phyloP scores from a whole-genome alignment of 30 jellyfish, hydroid and myxozoan genomes.

The Rhopilema esculentum region DNA sequence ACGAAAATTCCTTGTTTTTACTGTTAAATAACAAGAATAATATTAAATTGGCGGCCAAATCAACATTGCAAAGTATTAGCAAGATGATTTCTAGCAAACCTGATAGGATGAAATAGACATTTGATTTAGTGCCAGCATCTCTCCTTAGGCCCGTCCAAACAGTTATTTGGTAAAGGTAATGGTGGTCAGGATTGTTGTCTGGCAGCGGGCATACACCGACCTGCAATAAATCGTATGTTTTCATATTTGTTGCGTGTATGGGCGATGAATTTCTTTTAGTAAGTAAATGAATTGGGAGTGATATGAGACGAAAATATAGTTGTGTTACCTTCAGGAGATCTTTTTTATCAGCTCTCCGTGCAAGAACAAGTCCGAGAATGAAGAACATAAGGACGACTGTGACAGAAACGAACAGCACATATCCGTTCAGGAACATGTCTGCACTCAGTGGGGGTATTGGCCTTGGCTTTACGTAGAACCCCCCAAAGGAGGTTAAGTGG shows the following conservation, averaged over 20 bases:
- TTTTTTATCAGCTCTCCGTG: slow-evolving; percentile 89
- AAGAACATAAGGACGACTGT: slow-evolving; percentile 41
- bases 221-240: slow-evolving; percentile 32
- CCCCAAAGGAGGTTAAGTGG: slow-evolving; percentile 94
- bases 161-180: slow-evolving; percentile 78
- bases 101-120: slow-evolving; percentile 72
- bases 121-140: slow-evolving; percentile 88
- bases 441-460: slow-evolving; percentile 89
- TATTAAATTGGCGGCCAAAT: background rate
- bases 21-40: too few species aligned
- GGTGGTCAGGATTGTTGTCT: slow-evolving; percentile 82
- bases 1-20: too few species aligned
- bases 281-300: too few species aligned
- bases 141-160: slow-evolving; percentile 91
- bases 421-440: slow-evolving; percentile 87
- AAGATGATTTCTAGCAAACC: slow-evolving; percentile 42
- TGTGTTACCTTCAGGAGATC: slow-evolving; percentile 74
- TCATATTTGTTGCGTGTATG: background rate
- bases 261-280: background rate
- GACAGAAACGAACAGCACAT: slow-evolving; percentile 77
- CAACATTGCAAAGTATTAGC: background rate
- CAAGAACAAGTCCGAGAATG: slow-evolving; percentile 77
- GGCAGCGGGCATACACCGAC: slow-evolving; percentile 95
- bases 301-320: background rate
- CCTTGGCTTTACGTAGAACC: slow-evolving; percentile 90